These are phyloP conservation scores for Mobula hypostoma DNA, from an alignment of 2,113 vertebrate species.

Conservation along the genomic window DNA sequence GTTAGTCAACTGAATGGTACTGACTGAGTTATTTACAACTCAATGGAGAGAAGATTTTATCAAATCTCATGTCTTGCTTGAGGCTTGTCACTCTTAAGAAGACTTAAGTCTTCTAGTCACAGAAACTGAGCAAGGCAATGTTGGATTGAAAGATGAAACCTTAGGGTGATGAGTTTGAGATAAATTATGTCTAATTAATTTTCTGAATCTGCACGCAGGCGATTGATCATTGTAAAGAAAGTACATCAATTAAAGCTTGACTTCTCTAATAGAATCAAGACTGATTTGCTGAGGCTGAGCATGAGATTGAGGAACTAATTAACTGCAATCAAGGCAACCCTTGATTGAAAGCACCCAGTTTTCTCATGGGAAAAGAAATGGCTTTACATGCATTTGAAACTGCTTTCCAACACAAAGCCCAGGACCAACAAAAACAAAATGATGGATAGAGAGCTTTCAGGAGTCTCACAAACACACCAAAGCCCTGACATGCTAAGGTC, in stretches of 20 bases:
- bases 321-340: no score
- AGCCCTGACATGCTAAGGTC: no score
- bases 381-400: no score
- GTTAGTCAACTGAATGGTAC: neutral
- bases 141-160: slow-evolving; percentile 1
- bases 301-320: no score
- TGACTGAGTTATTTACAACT: neutral
- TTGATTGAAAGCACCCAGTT: no score
- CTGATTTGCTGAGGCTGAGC: no score
- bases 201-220: neutral
- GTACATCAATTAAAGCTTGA: slow-evolving; percentile 1
- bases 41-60: neutral
- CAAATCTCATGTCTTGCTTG: neutral
- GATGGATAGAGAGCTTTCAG: no score
- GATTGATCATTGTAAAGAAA: neutral
- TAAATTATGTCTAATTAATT: slow-evolving; percentile 1
- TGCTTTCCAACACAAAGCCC: no score
- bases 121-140: neutral
- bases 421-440: no score
- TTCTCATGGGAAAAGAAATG: no score
- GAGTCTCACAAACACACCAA: no score
- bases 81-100: neutral
- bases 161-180: neutral
- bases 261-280: neutral
- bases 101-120: neutral